Base-by-base conservation (phyloP, 2,113 vertebrate genomes). In the Corythaeola cristata region DNA sequence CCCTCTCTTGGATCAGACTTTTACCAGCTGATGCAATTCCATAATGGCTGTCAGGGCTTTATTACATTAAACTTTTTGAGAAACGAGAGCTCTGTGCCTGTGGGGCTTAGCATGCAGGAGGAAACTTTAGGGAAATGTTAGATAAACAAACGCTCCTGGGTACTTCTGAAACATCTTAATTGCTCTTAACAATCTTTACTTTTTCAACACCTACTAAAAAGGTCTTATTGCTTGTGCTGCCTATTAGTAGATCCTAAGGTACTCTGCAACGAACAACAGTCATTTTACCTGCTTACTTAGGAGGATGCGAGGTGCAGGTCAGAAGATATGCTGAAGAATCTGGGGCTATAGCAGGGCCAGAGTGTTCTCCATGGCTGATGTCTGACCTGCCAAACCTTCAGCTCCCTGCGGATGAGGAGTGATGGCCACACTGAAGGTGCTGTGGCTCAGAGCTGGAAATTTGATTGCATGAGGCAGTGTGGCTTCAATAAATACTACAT, bases 1-100 rank as follows among this genome's bases (percentile, higher is more conserved):
- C 44, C 49, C 56, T 72, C 44, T 80, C 59, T 60, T 66, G 62
- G 35, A 82, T 79, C 53, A 75, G 76, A 32, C 27, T 92, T 81
- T 10, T 62, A 56, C 18, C 71, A 79, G 71, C 66, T 77, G 69
- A 41, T 92, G 71, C 63, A 79, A 41, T 80, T 94, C 86, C 14
- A 0, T 62, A 79, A 49, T 3, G 15, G 62, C 62, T 78, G 28
- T 55, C 45, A 22, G 62, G 37, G 33, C 53, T 89, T 90, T 76
- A 45, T 76, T 78, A 76, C 74, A 52, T 85, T 89, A 30, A 85
- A 89, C n/a, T 41, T 80, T 37, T 62, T 52, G 90, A 91, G 55
- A 82, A 79, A 44, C 35, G 20, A 26, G 75, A 79, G 60, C 49
- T 79, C 32, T 50, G 62, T 63, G 89, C 80, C 73, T 64, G 19